phyloP scores from a whole-genome alignment of 2,888 invertebrate species.

The Heliothis peltigera region DNA sequence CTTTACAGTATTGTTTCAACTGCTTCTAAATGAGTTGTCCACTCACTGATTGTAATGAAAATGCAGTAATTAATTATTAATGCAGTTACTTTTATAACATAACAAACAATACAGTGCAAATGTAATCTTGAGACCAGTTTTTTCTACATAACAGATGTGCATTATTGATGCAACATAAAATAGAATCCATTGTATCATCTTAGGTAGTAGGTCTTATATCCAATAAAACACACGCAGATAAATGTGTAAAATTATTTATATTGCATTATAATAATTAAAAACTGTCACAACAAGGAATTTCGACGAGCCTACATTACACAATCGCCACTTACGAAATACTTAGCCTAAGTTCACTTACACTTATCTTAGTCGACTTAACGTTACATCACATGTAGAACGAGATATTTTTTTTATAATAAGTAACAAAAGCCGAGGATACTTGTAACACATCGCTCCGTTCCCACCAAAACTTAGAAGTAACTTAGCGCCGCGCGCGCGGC shows the following conservation, averaged over 20 bases:
- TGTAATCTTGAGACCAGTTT: too few relatives aligned
- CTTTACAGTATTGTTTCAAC: too few relatives aligned
- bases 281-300: conserved; percentile 88
- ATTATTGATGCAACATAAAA: background rate
- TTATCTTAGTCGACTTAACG: conserved; percentile 83
- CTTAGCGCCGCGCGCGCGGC: conserved; percentile 41
- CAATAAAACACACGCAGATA: conserved; percentile 55
- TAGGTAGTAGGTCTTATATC: background rate
- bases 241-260: conserved; percentile 88
- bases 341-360: conserved; percentile 75
- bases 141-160: too few relatives aligned
- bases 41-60: too few relatives aligned
- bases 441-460: conserved; percentile 74
- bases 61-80: too few relatives aligned
- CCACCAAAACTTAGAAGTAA: conserved; percentile 66
- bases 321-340: conserved; percentile 76
- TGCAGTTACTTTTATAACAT: too few relatives aligned
- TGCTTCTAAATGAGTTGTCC: too few relatives aligned
- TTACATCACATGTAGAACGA: conserved; percentile 90
- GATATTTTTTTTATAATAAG: conserved; percentile 82
- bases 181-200: background rate
- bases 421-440: conserved; percentile 80
- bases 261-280: conserved; percentile 83
- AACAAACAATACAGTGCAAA: too few relatives aligned
- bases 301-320: conserved; percentile 82